Evolutionary conservation across 2,113 vertebrate species (phyloP), one percentile per base, ranked within the genome.

Genomic region (Macrotus californicus): DNA sequence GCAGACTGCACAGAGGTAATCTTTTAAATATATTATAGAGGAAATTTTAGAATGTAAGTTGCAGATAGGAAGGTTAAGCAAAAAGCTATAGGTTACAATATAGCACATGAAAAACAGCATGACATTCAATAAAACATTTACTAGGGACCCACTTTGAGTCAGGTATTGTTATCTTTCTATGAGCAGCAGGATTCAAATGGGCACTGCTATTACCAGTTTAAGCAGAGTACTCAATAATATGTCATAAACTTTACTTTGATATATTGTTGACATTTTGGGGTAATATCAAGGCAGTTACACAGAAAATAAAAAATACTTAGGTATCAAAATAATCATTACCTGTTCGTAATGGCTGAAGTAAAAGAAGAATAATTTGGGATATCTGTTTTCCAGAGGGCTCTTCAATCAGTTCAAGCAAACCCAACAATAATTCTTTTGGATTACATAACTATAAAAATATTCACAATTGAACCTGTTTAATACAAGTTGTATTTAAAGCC

Each of bases 381-480:
- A 99, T 98, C 48, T 98, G 94, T 59, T 98, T 98, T 72, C 98
- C 98, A 85, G 99, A 98, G 1, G 98, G 98, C 46, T 99, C 99
- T 97, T 99, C 99, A 94, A 99, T 98, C 97, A 99, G 99, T 97
- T 99, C 99, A 98, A 99, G 98, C 96, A 99, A 98, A 96, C 99
- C 99, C 96, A 99, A 98, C 96, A 99, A 98, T 96, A 99, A 98
- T 98, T 99, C 99, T 98, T 99, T 99, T 6, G 99, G 99, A 97
- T 98, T 99, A 97, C 99, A 99, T 0, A 98, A 98, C 99, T 99
- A 97, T 95, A 98, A 87, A 97, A 97, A 93, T 97, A 95, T 96
- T 97, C 95, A 97, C 94, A 97, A 96, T 97, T 96, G 97, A 97
- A 97, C 96, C 96, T 97, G 96, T 96, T 97, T 97, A 97, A 97